Conservation (phyloP, 2,888 invertebrate species). For the Sisyra terminalis region DNA sequence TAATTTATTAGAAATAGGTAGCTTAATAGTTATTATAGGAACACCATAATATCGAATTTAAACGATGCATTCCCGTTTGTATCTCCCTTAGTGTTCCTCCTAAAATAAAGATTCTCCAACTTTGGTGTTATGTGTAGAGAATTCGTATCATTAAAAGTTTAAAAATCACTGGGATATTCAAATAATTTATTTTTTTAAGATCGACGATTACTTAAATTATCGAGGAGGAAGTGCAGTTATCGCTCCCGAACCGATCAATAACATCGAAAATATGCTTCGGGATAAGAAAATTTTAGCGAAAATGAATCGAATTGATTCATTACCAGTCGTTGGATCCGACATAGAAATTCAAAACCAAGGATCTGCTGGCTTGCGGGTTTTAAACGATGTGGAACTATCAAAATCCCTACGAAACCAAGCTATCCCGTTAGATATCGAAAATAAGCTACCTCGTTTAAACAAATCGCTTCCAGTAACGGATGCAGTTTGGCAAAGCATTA, state of each 20-base stretch:
- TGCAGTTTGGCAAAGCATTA: constrained; percentile 65
- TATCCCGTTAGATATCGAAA: constrained; percentile 15
- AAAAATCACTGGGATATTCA: background rate
- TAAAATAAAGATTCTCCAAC: background rate
- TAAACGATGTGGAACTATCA: constrained; percentile 14
- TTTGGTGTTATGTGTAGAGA: background rate
- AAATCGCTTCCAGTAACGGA: constrained; percentile 50
- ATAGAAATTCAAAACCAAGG: no score
- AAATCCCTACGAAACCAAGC: constrained; percentile 16
- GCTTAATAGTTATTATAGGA: no score
- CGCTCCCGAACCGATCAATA: constrained; percentile 2
- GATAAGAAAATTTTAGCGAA: constrained; percentile 3
- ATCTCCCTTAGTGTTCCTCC: no score
- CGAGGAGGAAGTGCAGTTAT: constrained; percentile 2
- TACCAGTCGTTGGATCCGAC: background rate
- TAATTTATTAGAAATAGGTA: no score
- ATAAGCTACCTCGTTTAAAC: constrained; percentile 38
- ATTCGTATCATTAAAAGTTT: background rate
- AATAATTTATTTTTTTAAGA: constrained; percentile 1
- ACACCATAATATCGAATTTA: no score
- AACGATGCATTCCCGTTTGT: no score
- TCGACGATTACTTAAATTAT: constrained; percentile 8
- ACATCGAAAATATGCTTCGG: constrained; percentile 4
- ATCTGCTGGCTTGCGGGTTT: constrained; percentile 14
- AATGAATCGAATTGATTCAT: background rate